Evolutionary conservation across 2,888 invertebrate species (phyloP).

Genomic region (Cheilosia pagana): DNA sequence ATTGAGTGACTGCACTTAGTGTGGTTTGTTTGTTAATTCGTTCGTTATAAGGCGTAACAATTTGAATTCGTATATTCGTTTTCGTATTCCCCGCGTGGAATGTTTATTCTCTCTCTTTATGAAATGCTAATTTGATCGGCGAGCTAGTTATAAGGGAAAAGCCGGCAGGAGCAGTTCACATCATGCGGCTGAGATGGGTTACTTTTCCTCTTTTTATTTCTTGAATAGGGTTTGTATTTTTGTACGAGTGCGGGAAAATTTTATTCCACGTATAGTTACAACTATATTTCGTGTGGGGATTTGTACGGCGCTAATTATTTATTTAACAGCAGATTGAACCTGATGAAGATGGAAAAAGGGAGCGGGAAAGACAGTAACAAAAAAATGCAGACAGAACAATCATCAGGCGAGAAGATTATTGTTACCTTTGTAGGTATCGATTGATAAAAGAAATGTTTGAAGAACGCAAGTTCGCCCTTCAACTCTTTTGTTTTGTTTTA

Average conservation of each 20-base stretch:
- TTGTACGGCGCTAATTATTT: constrained; percentile 53
- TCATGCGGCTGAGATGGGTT: constrained; percentile 22
- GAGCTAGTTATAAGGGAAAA: constrained; percentile 63
- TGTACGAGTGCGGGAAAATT: constrained; percentile 33
- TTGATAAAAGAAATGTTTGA: background rate
- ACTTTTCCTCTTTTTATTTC: background rate
- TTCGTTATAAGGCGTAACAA: constrained; percentile 72
- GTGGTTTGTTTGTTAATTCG: constrained; percentile 73
- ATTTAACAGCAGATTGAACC: constrained; percentile 52
- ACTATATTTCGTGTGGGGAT: constrained; percentile 30
- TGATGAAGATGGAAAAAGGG: constrained; percentile 16
- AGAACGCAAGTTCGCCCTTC: background rate
- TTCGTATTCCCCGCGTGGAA: constrained; percentile 43
- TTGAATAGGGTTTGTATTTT: constrained; percentile 21
- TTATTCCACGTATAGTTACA: constrained; percentile 4
- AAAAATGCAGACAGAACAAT: constrained; percentile 11
- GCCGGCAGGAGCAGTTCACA: constrained; percentile 69
- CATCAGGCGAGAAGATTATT: background rate
- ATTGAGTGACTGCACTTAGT: constrained; percentile 73
- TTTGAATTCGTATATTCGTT: constrained; percentile 61
- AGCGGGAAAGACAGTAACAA: background rate
- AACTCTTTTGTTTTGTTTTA: background rate
- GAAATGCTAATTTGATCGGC: constrained; percentile 72
- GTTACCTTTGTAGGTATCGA: background rate
- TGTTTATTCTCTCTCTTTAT: constrained; percentile 62